A percentile compares a stretch with the other conserved stretches of the same genome.
These are phyloP conservation scores for Prunella fulvescens DNA, from an alignment of 2,113 vertebrate genomes.

Conservation along the genomic window DNA sequence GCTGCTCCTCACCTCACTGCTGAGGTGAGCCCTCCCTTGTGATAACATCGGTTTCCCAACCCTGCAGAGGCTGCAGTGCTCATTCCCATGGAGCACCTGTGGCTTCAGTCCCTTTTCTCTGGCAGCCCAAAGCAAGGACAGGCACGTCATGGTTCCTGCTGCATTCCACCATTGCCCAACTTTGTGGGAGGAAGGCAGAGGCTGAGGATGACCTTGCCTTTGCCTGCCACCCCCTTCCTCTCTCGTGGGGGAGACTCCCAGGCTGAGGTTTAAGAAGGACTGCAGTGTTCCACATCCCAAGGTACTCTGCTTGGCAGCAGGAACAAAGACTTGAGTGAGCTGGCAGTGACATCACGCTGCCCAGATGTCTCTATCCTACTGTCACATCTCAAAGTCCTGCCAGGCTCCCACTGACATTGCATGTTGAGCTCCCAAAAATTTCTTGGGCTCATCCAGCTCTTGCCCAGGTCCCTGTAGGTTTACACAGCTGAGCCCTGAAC, in stretches of 20 bases:
- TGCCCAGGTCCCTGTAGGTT: background rate
- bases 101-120: background rate
- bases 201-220: background rate
- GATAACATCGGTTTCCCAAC: slow-evolving; percentile 37
- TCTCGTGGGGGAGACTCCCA: background rate
- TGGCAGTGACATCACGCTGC: rapidly evolving
- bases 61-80: background rate
- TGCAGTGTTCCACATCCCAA: rapidly evolving
- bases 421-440: background rate
- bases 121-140: background rate
- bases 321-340: background rate
- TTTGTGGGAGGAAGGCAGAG: background rate
- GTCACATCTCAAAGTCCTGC: background rate
- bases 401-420: background rate
- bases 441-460: background rate
- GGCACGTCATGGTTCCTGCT: rapidly evolving
- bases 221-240: background rate
- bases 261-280: background rate
- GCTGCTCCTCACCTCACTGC: background rate
- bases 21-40: background rate
- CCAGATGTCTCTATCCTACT: background rate
- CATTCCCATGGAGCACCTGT: background rate
- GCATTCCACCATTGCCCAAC: background rate
- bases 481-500: background rate
- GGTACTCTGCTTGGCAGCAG: background rate